phyloP scores from a whole-genome alignment of 2,113 vertebrate genomes.

The Galeopterus variegatus region DNA sequence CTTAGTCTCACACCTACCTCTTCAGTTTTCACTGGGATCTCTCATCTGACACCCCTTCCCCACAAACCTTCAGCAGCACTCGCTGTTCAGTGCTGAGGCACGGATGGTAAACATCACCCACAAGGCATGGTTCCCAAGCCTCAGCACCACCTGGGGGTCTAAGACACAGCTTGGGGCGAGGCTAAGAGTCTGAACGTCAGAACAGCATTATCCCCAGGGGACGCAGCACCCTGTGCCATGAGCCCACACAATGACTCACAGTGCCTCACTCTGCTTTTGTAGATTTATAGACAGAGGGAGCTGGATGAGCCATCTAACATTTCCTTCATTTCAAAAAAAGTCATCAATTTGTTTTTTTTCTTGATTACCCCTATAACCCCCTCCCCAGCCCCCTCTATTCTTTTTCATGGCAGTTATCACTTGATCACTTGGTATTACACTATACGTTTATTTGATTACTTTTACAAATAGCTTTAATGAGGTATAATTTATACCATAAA shows the following conservation, averaged over 20 bases:
- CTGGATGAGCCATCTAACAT: not conserved
- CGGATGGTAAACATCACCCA: not conserved
- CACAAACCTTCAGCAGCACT: not conserved
- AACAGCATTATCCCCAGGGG: not conserved
- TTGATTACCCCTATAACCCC: too few species aligned
- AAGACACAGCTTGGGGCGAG: not conserved
- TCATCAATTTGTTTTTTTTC: fast-evolving
- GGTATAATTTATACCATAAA: not conserved
- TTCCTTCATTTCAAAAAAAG: not conserved
- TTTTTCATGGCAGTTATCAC: fast-evolving
- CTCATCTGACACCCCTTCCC: not conserved
- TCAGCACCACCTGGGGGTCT: not conserved
- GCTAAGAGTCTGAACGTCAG: not conserved
- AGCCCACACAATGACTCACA: not conserved
- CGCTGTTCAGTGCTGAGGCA: too few species aligned
- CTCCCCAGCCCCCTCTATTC: fast-evolving
- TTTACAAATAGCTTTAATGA: not conserved
- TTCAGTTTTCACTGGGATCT: not conserved
- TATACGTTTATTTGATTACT: not conserved
- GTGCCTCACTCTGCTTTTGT: not conserved
- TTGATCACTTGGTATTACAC: too few species aligned
- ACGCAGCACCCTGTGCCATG: not conserved
- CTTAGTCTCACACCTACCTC: not conserved
- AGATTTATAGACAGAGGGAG: not conserved
- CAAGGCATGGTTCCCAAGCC: not conserved